Base-by-base conservation (phyloP, 2,113 vertebrate species). In the Tiliqua scincoides region DNA sequence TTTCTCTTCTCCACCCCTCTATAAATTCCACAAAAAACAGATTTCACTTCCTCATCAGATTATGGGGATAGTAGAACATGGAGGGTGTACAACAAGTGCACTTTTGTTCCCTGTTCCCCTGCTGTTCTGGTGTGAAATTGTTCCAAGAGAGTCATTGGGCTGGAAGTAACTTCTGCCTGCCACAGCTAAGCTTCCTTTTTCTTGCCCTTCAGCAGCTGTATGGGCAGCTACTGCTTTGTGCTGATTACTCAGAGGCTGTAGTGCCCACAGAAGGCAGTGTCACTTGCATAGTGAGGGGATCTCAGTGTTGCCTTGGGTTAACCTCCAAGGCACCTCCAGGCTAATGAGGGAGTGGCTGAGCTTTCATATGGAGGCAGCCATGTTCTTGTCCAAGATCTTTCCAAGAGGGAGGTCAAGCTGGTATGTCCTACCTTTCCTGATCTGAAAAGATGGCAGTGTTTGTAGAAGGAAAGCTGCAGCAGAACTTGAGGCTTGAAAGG, bases 401-500 rank as follows among this genome's bases (percentile, higher is more conserved):
- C 32, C 68, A 52, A 72, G 70, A 68, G 78, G 85, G 25, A 35
- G 25, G 88, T 14, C 82, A 62, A 73, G 25, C 52, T 52, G 35
- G 78, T 54, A 3, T 62, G 78, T 5, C 21, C 83, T 68, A 30
- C 76, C 76, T 79, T 78, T 59, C 83, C 83, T 40, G 27, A 62
- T 70, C 0, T 1, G 73, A n/a, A 37, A 87, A 79, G 89, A 61
- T 86, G 71, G 83, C 79, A 23, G 43, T 52, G 10, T 80, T 52
- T 74, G 59, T 80, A 84, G 82, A 73, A 62, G 67, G 80, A 59
- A 88, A 87, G 92, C 89, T 91, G 83, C 92, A 94, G 32, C 91
- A 91, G 91, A 93, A 91, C 91, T 95, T 91, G 93, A 91, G 92
- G 90, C 89, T 91, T 3, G n/a, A 85, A 67, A 90, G 91, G 90